Conservation (phyloP, 1,140 invertebrate genomes). For the Callitettix versicolor region DNA sequence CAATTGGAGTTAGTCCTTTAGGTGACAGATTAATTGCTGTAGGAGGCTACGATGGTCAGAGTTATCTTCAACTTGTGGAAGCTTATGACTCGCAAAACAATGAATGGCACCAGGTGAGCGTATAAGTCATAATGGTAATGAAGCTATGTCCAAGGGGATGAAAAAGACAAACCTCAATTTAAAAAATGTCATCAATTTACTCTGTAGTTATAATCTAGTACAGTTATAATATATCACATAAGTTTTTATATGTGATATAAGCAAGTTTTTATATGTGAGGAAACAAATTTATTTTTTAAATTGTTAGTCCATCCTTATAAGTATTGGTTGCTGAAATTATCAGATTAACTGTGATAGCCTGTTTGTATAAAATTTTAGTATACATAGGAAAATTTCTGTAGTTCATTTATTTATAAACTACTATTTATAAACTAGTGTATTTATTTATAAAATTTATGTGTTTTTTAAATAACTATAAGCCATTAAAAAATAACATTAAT, state of each 20-base stretch:
- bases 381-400: too few relatives aligned
- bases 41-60: slow-evolving; percentile 91
- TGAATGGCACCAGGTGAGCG: slow-evolving; percentile 61
- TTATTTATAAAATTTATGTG: too few relatives aligned
- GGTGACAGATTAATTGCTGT: slow-evolving; percentile 83
- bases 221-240: neutral
- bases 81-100: slow-evolving; percentile 85
- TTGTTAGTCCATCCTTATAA: neutral
- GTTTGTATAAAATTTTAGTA: too few relatives aligned
- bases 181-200: slow-evolving; percentile 3
- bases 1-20: slow-evolving; percentile 80
- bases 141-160: neutral
- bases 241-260: neutral
- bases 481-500: too few relatives aligned
- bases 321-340: too few relatives aligned
- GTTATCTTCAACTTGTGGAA: slow-evolving; percentile 83
- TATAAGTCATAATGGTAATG: slow-evolving; percentile 19
- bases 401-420: too few relatives aligned
- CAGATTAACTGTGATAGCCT: too few relatives aligned
- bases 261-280: neutral
- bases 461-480: too few relatives aligned
- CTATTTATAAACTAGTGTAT: too few relatives aligned
- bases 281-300: neutral
- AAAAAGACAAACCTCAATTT: neutral
- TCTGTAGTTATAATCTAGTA: slow-evolving; percentile 9